Conservation (phyloP, 2,888 invertebrate genomes). For the Noctua comes region DNA sequence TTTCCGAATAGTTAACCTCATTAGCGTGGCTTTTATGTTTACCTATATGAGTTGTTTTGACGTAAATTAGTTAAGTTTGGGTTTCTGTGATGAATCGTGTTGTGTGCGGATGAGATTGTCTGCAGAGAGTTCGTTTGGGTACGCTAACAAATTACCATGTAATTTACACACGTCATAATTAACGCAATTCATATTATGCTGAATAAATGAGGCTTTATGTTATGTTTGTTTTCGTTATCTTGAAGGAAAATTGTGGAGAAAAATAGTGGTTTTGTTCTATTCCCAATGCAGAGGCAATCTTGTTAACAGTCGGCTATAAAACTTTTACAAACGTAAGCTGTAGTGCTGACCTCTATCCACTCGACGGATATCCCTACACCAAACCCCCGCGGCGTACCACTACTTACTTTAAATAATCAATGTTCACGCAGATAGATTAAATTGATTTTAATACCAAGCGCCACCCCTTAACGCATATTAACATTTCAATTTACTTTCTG, state of each 20-base stretch:
- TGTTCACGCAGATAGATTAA: constrained; percentile 35
- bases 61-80: constrained; percentile 56
- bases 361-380: constrained; percentile 16
- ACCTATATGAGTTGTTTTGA: constrained; percentile 52
- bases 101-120: constrained; percentile 46
- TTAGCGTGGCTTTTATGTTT: constrained; percentile 51
- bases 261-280: constrained; percentile 24
- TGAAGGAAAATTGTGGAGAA: background rate
- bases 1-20: constrained; percentile 69
- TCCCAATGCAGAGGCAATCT: constrained; percentile 40
- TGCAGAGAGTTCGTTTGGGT: constrained; percentile 45
- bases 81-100: constrained; percentile 50
- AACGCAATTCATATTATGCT: constrained; percentile 45
- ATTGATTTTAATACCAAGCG: constrained; percentile 34
- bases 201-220: constrained; percentile 27
- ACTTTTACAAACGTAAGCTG: constrained; percentile 41
- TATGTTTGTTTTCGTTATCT: constrained; percentile 13
- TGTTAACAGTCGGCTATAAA: constrained; percentile 41
- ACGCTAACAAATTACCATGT: constrained; percentile 48
- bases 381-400: constrained; percentile 17
- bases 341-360: constrained; percentile 24
- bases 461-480: constrained; percentile 63
- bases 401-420: constrained; percentile 33
- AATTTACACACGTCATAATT: constrained; percentile 51
- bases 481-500: constrained; percentile 69